These are phyloP conservation scores for Lingula anatina DNA, from an alignment of 2,888 invertebrate genomes.

Conservation along the genomic window DNA sequence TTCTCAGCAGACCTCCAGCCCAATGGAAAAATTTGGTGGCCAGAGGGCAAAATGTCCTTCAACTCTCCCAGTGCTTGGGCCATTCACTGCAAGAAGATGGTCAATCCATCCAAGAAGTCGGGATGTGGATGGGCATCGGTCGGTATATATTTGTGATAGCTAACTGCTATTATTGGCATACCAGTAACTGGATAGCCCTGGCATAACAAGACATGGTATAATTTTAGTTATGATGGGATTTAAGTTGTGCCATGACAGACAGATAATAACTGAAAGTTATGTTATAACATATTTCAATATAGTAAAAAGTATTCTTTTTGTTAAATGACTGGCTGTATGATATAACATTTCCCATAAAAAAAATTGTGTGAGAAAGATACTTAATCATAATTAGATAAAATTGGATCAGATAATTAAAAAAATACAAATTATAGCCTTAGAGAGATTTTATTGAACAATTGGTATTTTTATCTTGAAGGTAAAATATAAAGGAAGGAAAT, in stretches of 20 bases:
- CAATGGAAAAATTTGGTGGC: slow-evolving; percentile 83
- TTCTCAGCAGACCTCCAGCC: slow-evolving; percentile 80
- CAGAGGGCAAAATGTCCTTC: slow-evolving; percentile 79
- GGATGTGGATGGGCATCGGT: slow-evolving; percentile 93
- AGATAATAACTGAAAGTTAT: not conserved
- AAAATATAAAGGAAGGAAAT: slow-evolving; percentile 74
- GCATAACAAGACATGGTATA: not conserved
- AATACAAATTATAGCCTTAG: no score
- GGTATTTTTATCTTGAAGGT: no score
- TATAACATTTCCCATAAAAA: no score
- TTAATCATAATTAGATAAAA: no score
- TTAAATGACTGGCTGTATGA: no score
- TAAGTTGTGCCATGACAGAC: not conserved
- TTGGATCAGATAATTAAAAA: no score
- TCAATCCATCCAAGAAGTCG: slow-evolving; percentile 85
- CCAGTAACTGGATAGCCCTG: not conserved
- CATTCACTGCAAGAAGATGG: slow-evolving; percentile 82
- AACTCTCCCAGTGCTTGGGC: slow-evolving; percentile 91
- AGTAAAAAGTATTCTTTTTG: no score
- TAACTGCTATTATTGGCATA: not conserved
- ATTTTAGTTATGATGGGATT: not conserved
- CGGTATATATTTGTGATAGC: slow-evolving; percentile 57
- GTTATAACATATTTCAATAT: no score
- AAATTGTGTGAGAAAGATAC: no score
- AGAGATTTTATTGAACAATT: no score